Conservation (phyloP, 2,797 vertebrate genomes). For the Phalanger gymnotis region DNA sequence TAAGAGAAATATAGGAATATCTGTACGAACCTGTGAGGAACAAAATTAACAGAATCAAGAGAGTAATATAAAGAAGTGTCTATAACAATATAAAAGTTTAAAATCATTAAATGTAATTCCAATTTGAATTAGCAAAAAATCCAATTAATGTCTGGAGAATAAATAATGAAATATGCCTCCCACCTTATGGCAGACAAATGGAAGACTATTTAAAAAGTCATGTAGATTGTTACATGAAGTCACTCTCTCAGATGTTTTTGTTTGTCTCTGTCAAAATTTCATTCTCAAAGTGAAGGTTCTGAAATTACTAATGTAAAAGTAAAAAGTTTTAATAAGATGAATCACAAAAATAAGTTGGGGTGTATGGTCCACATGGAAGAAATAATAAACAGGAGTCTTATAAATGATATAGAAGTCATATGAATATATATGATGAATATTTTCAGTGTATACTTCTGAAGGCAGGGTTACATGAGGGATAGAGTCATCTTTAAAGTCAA, state of each 20-base stretch:
- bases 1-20: neutral
- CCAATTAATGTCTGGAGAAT: neutral
- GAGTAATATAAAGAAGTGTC: neutral
- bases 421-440: neutral
- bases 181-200: neutral
- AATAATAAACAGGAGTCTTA: neutral
- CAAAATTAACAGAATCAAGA: neutral
- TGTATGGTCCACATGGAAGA: neutral
- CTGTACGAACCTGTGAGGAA: neutral
- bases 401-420: neutral
- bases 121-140: neutral
- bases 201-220: neutral
- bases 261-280: neutral
- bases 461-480: neutral
- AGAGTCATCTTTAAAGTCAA: neutral
- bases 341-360: neutral
- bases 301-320: neutral
- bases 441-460: neutral
- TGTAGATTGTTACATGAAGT: no score
- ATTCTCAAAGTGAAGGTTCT: neutral
- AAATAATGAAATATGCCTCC: neutral
- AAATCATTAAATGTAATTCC: neutral
- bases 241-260: neutral
- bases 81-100: neutral
- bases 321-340: neutral